Evolutionary conservation across 2,113 vertebrate genomes (phyloP).

Genomic region (Myanophis thanlyinensis): DNA sequence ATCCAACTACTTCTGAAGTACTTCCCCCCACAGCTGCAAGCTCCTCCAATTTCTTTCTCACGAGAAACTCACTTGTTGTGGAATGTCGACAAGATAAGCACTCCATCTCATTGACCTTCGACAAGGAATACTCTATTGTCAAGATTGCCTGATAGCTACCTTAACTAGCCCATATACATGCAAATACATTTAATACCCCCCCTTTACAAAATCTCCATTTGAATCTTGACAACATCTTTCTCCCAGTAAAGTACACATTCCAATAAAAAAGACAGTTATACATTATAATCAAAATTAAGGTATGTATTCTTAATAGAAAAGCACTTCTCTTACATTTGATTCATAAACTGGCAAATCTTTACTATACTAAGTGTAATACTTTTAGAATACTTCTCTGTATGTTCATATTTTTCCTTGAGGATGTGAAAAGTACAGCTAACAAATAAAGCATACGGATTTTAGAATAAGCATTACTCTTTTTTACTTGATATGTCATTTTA

Average conservation of each 20-base stretch:
- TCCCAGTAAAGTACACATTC: not conserved
- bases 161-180: no score
- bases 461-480: not conserved
- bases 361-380: not conserved
- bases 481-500: not conserved
- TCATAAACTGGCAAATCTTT: not conserved
- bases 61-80: no score
- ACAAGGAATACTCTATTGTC: no score
- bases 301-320: not conserved
- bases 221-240: constrained; percentile 6
- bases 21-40: no score
- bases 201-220: no score
- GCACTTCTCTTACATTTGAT: not conserved
- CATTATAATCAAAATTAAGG: not conserved
- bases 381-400: not conserved
- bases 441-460: not conserved
- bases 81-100: no score
- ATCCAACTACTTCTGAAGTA: no score
- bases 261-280: constrained; percentile 4
- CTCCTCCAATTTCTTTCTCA: no score
- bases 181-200: no score
- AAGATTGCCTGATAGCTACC: no score
- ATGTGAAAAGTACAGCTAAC: not conserved
- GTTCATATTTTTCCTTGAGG: not conserved
- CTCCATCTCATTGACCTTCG: no score